These are phyloP conservation scores for Apostichopus californicus DNA, from an alignment of 35 echinoderm and acorn worm species.

Conservation along the genomic window DNA sequence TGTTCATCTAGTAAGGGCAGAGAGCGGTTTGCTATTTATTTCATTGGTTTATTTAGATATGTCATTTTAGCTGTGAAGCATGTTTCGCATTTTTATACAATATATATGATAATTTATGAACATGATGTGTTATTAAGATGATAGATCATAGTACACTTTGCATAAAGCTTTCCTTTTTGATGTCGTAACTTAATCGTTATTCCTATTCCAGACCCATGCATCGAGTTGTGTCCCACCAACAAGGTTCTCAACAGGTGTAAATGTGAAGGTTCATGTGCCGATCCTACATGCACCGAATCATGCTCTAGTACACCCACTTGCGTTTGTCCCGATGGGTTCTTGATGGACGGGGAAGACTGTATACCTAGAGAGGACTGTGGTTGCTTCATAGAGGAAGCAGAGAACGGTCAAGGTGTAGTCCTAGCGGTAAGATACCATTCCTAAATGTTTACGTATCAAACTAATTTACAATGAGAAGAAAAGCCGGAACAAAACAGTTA, in stretches of 20 bases:
- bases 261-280: not conserved
- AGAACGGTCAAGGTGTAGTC: not conserved
- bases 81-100: no score
- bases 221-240: not conserved
- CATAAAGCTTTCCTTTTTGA: no score
- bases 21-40: no score
- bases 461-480: no score
- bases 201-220: not conserved
- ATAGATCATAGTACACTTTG: no score
- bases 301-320: not conserved
- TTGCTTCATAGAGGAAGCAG: not conserved
- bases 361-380: not conserved
- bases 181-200: not conserved
- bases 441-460: no score
- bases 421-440: not conserved
- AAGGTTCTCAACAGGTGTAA: not conserved
- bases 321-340: slow-evolving; percentile 10
- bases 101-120: no score
- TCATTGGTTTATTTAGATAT: no score
- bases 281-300: not conserved
- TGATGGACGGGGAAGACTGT: slow-evolving; percentile 5
- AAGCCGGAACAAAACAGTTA: no score
- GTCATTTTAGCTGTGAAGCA: no score
- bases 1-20: no score
- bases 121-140: no score